Base-by-base conservation (phyloP, 30 jellyfish, hydroid and myxozoan species). In the Cassiopea xamachana region DNA sequence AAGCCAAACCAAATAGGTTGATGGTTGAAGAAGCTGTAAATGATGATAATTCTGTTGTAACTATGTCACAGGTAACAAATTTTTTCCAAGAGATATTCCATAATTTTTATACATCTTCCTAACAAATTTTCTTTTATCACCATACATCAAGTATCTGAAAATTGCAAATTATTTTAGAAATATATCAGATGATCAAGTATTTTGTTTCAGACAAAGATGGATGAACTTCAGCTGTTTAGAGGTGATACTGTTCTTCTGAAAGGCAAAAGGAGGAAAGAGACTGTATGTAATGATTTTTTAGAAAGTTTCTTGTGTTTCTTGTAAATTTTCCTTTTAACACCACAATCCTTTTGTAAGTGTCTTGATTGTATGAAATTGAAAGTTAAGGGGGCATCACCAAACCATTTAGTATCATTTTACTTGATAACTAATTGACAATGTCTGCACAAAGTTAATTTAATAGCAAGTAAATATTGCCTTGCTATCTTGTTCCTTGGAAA, bases 1-100 rank as follows among this genome's bases (percentile, higher is more conserved):
- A 96, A 87, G 97, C 97, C 7, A 96, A 96, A 83, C 99, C 99
- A 71, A 96, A 96, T 79, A 79, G 99, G 73, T 60, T 96, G 75
- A 92, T 96, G 98, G 99, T 96, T 1, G 99, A 96, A 81, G 99
- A 96, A 48, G 99, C 98, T 19, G 98, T 87, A 16, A 96, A 94
- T 82, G 99, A 96, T 96, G 99, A 96, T 60, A 96, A 96, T 69
- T 96, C 99, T 48, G 99, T 96, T 58, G 98, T 96, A 2, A 96
- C 99, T 49, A 60, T 96, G 93, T 96, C 99, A 46, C 98, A 97
- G 93, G 99, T 96, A 80, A 19, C 87, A 3, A 10, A 0, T 55
- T 0, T 6, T 55, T 60, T 43, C 18, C 58, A 55, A 10, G 12
- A 55, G 7, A 10, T 55, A 6, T 55, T 0, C 39, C 39, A 27